Evolutionary conservation across 2,888 invertebrate species (phyloP), one percentile per base, ranked within the genome.

Genomic region (Drosophila nr. perissopoda): DNA sequence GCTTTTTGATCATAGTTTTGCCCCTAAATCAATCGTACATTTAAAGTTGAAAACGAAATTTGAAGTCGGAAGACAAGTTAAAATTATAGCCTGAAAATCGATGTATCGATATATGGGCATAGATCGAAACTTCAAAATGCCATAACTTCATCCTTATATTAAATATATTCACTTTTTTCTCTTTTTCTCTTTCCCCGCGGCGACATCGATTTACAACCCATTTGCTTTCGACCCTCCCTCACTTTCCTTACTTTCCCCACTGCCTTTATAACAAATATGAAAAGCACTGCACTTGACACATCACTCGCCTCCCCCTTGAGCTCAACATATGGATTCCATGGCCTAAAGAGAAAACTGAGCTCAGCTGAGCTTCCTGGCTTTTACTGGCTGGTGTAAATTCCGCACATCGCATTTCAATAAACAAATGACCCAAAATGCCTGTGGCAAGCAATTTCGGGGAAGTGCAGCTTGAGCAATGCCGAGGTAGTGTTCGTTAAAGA

Each of bases 381-480:
- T 61, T 29, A 25, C 10, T 29, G 51, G 51, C 54, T 63, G 42
- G 2, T 51, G 45, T 4, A 48, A 48, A 34, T 11, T 78, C 72
- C 66, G 56, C 71, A 40, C 56, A 54, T 36, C 65, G 62, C 64
- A 76, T 80, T 85, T 87, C 83, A 87, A 83, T 82, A 85, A 82
- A 82, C 87, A 87, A 87, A 87, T 87, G 82, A 85, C 75, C 66
- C 69, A 63, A 87, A 89, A 87, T 82, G 89, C 87, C 86, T 76
- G 77, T 62, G 82, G 87, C 87, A 57, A 74, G 66, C 38, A 42
- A 45, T 58, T 57, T 53, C 16, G 62, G 58, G 45, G 18, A 13
- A 33, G 42, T 40, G 34, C 64, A 65, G 65, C 65, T 42, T 42
- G 42, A 21, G 42, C 42, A 5, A 21, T 11, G 42, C 2, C 5